Conservation (phyloP, 2,888 invertebrate genomes). For the Drosophila rellima region DNA sequence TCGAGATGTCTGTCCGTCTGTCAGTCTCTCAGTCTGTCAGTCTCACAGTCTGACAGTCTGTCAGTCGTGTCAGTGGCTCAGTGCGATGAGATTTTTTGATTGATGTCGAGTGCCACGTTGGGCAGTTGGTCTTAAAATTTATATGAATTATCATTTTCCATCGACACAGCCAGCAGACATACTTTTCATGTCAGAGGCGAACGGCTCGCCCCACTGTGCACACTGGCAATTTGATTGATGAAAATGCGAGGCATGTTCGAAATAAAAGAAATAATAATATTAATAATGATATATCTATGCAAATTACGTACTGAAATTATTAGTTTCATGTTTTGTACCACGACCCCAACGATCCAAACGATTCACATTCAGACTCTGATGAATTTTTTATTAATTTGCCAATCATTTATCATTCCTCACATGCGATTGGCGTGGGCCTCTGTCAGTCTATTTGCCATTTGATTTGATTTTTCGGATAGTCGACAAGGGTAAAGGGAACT, state of each 20-base stretch:
- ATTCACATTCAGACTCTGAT: conserved; percentile 29
- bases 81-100: conserved; percentile 70
- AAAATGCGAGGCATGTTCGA: conserved; percentile 69
- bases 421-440: conserved; percentile 6
- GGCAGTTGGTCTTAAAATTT: conserved; percentile 73
- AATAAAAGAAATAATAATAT: conserved; percentile 58
- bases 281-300: conserved; percentile 82
- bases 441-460: conserved; percentile 7
- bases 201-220: conserved; percentile 27
- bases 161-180: conserved; percentile 65
- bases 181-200: conserved; percentile 71
- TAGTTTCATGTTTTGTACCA: conserved; percentile 65
- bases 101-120: conserved; percentile 73
- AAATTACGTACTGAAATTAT: conserved; percentile 72
- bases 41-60: conserved; percentile 23
- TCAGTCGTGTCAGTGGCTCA: conserved; percentile 59
- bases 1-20: conserved; percentile 14
- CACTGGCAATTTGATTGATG: conserved; percentile 68
- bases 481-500: neutral
- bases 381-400: conserved; percentile 74
- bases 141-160: conserved; percentile 83
- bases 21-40: conserved; percentile 17
- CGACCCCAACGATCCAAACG: conserved; percentile 25
- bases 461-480: conserved; percentile 12
- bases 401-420: conserved; percentile 66